Conservation (phyloP, 2,797 vertebrate genomes). For the Momotus momota region DNA sequence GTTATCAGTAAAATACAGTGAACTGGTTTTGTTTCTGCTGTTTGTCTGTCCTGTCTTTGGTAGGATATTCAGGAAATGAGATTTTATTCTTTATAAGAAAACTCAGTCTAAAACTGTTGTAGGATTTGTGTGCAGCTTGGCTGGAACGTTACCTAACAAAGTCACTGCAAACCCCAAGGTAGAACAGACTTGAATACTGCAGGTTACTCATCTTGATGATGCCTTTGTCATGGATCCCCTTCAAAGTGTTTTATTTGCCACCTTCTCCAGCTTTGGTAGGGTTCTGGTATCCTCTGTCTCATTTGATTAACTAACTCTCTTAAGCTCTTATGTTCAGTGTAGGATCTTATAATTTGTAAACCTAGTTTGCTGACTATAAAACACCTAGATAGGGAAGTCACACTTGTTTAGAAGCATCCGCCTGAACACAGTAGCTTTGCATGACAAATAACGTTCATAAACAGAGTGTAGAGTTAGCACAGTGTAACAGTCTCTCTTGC, state of each 20-base stretch:
- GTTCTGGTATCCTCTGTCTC: slow-evolving; percentile 14
- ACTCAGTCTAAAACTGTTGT: background rate
- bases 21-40: background rate
- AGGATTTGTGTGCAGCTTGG: slow-evolving; percentile 34
- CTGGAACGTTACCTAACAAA: background rate
- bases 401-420: background rate
- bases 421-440: background rate
- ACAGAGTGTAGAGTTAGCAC: background rate
- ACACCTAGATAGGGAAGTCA: background rate
- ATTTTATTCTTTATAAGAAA: slow-evolving; percentile 43
- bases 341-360: background rate
- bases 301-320: background rate
- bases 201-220: background rate
- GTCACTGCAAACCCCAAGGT: background rate
- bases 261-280: background rate
- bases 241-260: background rate
- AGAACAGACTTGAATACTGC: background rate
- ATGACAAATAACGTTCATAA: background rate
- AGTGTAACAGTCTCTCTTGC: background rate
- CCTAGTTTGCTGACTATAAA: background rate
- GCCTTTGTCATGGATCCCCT: background rate
- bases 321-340: background rate
- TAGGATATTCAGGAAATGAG: slow-evolving; percentile 16
- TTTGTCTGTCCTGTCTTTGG: background rate
- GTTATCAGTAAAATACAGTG: background rate